Evolutionary conservation across 92 coral and sea anemone species (phyloP).

Genomic region (Plumapathes pennacea): DNA sequence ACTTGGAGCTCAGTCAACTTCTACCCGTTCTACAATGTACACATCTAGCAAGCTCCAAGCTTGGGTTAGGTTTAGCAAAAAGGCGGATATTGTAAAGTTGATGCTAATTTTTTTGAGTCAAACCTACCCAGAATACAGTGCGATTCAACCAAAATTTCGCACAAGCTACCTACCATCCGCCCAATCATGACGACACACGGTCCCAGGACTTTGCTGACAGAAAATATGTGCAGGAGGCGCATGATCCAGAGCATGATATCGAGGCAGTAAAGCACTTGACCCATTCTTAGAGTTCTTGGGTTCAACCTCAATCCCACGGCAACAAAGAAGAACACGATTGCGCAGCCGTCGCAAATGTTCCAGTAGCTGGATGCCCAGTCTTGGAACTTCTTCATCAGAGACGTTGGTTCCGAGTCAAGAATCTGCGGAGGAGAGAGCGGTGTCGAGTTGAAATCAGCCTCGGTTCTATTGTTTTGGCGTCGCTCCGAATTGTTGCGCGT

Average conservation of each 20-base stretch:
- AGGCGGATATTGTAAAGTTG: too few species aligned
- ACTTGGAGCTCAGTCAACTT: too few species aligned
- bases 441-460: too few species aligned
- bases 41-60: too few species aligned
- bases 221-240: slow-evolving; percentile 73
- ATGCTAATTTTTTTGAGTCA: too few species aligned
- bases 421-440: slow-evolving; percentile 29
- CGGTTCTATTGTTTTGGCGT: too few species aligned
- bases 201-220: slow-evolving; percentile 76
- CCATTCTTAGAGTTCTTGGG: slow-evolving; percentile 52
- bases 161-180: slow-evolving; percentile 69
- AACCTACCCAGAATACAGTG: too few species aligned
- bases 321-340: slow-evolving; percentile 58
- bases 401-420: slow-evolving; percentile 54
- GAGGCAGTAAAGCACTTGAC: slow-evolving; percentile 75
- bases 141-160: too few species aligned
- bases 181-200: slow-evolving; percentile 91
- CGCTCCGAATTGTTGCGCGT: too few species aligned
- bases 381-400: slow-evolving; percentile 41
- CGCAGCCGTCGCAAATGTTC: slow-evolving; percentile 77
- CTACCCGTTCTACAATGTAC: too few species aligned
- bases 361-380: slow-evolving; percentile 83
- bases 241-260: slow-evolving; percentile 90
- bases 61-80: too few species aligned
- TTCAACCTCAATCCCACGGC: slow-evolving; percentile 68